Percentiles rank a stretch among this genome's conserved stretches.
These are phyloP conservation scores for Mizuhopecten yessoensis DNA, from an alignment of 1,140 invertebrate species.

Conservation along the genomic window DNA sequence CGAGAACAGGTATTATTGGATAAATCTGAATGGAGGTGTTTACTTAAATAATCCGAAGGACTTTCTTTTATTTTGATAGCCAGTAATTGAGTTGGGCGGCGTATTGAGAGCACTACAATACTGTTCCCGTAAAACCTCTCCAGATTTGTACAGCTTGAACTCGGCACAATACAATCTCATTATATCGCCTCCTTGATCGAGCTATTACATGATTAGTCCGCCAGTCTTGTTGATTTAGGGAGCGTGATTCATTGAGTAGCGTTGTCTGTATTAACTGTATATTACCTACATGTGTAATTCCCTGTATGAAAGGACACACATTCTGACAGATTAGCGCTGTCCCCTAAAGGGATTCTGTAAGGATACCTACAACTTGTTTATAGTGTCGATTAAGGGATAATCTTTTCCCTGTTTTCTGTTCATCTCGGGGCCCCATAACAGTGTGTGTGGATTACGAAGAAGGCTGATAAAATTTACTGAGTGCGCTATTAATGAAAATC, in stretches of 20 bases:
- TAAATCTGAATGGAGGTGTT: background rate
- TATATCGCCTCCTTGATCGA: constrained; percentile 33
- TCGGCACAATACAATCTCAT: constrained; percentile 9
- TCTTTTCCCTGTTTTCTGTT: background rate
- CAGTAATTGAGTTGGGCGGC: constrained; percentile 29
- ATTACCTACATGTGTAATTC: constrained; percentile 2
- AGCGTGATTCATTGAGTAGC: constrained; percentile 25
- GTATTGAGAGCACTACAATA: constrained; percentile 6
- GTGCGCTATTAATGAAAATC: background rate
- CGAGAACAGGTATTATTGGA: constrained; percentile 8
- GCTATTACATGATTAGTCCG: constrained; percentile 5
- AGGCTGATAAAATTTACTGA: background rate
- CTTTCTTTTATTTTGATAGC: constrained; percentile 7
- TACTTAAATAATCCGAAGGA: background rate
- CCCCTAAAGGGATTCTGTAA: background rate
- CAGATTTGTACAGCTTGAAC: constrained; percentile 38
- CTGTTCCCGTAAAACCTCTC: background rate
- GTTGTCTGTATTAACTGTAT: constrained; percentile 28
- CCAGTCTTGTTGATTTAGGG: constrained; percentile 4
- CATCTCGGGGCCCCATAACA: background rate
- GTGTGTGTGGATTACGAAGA: background rate
- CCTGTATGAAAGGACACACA: background rate
- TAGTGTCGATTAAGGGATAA: background rate
- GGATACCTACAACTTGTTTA: background rate
- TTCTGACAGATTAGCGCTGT: constrained; percentile 2